phyloP scores from a whole-genome alignment of 2,888 invertebrate species.

The Heliconius aoede region DNA sequence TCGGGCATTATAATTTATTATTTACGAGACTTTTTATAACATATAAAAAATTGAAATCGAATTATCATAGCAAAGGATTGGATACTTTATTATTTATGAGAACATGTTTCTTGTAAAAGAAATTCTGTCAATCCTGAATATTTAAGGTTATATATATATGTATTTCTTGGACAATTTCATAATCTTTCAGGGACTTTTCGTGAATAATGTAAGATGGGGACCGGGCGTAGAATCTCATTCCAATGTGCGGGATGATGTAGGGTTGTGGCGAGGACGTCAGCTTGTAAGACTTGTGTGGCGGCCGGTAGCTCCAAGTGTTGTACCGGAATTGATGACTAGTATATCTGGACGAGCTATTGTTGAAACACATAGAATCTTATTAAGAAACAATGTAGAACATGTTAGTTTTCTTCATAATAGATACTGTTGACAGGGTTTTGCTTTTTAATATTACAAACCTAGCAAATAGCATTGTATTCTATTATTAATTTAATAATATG shows the following conservation, averaged over 20 bases:
- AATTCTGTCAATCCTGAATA: background rate
- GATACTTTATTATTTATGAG: background rate
- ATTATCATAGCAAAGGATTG: background rate
- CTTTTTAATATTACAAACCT: too few relatives aligned
- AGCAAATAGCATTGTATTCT: too few relatives aligned
- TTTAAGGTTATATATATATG: background rate
- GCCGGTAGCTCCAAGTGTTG: constrained; percentile 58
- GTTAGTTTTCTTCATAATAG: constrained; percentile 40
- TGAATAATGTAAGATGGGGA: constrained; percentile 81
- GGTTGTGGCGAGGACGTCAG: constrained; percentile 79
- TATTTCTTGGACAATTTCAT: background rate
- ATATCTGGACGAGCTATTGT: constrained; percentile 53
- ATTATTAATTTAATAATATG: too few relatives aligned
- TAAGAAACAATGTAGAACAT: constrained; percentile 47
- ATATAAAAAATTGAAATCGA: background rate
- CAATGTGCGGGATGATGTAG: constrained; percentile 77
- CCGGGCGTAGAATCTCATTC: constrained; percentile 80
- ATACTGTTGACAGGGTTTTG: too few relatives aligned
- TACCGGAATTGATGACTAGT: constrained; percentile 58
- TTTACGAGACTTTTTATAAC: background rate
- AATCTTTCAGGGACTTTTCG: constrained; percentile 73
- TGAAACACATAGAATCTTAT: constrained; percentile 56
- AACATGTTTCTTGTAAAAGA: background rate
- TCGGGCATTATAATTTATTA: background rate
- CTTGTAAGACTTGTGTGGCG: constrained; percentile 75